Evolutionary conservation across 2,888 invertebrate genomes (phyloP).

Genomic region (Protonemura montana): DNA sequence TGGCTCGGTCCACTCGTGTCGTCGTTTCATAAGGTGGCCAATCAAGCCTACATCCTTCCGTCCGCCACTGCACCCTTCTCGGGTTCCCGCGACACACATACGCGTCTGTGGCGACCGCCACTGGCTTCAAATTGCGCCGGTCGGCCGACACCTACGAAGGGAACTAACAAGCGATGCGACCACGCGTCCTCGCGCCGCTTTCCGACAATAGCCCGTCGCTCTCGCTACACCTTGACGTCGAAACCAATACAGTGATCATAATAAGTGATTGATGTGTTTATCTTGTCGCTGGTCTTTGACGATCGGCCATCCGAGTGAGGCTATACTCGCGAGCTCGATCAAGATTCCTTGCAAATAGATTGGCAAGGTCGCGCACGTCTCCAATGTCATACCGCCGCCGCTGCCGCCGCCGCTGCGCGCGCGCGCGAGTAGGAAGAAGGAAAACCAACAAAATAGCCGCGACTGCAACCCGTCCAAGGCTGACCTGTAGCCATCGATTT

Average conservation of each 20-base stretch:
- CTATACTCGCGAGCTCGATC: background rate
- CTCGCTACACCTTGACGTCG: background rate
- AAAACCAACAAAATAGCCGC: conserved; percentile 29
- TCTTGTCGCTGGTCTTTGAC: conserved; percentile 10
- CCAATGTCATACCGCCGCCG: conserved; percentile 19
- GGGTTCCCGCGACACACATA: background rate
- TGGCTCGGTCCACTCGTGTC: background rate
- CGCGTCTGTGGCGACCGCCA: background rate
- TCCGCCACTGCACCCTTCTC: background rate
- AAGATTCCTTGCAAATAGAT: conserved; percentile 28
- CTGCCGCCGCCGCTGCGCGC: background rate
- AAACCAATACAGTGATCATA: background rate
- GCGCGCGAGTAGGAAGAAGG: conserved; percentile 31
- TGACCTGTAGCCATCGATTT: conserved; percentile 30
- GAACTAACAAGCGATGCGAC: background rate
- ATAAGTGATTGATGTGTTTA: conserved; percentile 16
- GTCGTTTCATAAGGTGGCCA: conserved; percentile 17
- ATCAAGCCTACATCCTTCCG: conserved; percentile 44
- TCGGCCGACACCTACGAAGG: background rate
- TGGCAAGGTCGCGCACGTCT: conserved; percentile 25
- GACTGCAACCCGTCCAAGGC: conserved; percentile 15
- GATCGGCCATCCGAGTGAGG: background rate
- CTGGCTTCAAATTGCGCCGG: too few relatives aligned
- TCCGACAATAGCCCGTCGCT: background rate
- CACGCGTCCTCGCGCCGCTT: background rate